Percentiles rank a stretch among this genome's conserved stretches.
Evolutionary conservation across 2,113 vertebrate genomes (phyloP).

Genomic region (Antigone vipio): DNA sequence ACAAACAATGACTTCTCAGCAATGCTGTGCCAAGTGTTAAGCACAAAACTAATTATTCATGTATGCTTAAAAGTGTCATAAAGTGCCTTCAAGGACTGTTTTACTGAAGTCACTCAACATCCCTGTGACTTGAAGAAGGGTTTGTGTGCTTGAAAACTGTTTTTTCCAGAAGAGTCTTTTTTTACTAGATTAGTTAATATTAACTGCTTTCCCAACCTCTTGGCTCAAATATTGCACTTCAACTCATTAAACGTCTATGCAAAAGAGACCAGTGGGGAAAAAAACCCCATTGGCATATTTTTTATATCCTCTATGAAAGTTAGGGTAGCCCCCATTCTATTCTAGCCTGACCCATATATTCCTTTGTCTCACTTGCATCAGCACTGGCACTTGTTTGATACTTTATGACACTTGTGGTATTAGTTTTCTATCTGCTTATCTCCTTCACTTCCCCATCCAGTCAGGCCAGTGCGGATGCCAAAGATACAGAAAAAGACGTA

Average conservation of each 20-base stretch:
- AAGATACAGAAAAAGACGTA: background rate
- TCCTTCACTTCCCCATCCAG: background rate
- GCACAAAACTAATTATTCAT: background rate
- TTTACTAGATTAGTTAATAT: background rate
- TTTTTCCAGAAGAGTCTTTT: background rate
- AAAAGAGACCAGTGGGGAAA: background rate
- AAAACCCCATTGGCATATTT: background rate
- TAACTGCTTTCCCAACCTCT: background rate
- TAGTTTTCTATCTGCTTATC: background rate
- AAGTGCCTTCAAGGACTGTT: background rate
- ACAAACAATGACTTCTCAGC: constrained; percentile 12
- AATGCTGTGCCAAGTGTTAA: background rate
- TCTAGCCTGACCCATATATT: background rate
- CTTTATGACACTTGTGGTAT: background rate
- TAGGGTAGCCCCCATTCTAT: background rate
- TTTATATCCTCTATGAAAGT: background rate
- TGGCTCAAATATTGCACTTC: background rate
- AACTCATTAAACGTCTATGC: background rate
- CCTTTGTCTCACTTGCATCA: background rate
- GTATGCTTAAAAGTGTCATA: background rate
- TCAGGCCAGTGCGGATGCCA: background rate
- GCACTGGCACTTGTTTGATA: background rate
- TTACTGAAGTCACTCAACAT: background rate
- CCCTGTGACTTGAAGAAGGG: background rate
- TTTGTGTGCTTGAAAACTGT: background rate